Evolutionary conservation across 1,140 invertebrate genomes (phyloP).

Genomic region (Idris sp.): DNA sequence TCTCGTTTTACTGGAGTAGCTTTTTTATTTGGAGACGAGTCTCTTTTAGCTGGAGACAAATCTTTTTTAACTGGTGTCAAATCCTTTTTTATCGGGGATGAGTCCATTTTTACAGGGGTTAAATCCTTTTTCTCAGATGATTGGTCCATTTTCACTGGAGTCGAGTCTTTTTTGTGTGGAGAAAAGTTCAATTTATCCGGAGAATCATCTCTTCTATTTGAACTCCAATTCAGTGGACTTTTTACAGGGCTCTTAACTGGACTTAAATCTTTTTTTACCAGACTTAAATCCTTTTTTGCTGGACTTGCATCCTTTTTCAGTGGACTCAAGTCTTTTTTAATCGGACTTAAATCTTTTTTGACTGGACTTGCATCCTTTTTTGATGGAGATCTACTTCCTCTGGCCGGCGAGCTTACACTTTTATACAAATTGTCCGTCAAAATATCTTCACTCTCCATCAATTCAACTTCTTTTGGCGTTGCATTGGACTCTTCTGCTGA

Average conservation of each 20-base stretch:
- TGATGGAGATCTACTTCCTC: neutral
- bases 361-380: neutral
- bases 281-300: neutral
- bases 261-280: neutral
- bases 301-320: constrained; percentile 1
- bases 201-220: too few relatives aligned
- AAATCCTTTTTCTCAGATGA: too few relatives aligned
- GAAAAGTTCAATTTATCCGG: too few relatives aligned
- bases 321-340: neutral
- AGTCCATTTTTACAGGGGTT: constrained; percentile 9
- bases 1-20: too few relatives aligned
- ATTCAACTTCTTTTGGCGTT: too few relatives aligned
- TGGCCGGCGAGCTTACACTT: too few relatives aligned
- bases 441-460: too few relatives aligned
- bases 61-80: neutral
- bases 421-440: too few relatives aligned
- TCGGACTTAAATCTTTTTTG: neutral
- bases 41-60: constrained; percentile 1
- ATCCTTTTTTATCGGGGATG: constrained; percentile 1
- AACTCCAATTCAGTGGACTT: too few relatives aligned
- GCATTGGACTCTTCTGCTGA: neutral
- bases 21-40: constrained; percentile 7
- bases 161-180: constrained; percentile 4
- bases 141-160: too few relatives aligned
- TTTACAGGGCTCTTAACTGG: too few relatives aligned